Percentiles rank a stretch among this genome's conserved stretches.
Evolutionary conservation across 2,888 invertebrate genomes (phyloP).

Genomic region (Drosophila antonietae): DNA sequence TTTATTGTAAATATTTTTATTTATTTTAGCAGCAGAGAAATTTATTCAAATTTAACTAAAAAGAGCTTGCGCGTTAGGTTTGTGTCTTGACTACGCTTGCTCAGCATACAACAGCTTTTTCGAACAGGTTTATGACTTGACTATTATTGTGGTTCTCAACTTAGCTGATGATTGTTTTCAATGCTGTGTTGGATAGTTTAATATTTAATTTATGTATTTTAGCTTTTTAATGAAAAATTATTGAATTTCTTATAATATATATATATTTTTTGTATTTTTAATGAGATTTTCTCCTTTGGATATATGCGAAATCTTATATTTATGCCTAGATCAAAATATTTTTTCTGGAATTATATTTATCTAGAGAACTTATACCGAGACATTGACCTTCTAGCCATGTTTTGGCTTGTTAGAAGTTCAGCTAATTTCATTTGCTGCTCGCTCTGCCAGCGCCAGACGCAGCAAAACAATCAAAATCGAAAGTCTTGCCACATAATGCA

Average conservation of each 20-base stretch:
- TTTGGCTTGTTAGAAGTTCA: slow-evolving; percentile 24
- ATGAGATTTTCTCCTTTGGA: not conserved
- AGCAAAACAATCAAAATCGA: slow-evolving; percentile 38
- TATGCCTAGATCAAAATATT: not conserved
- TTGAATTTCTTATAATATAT: not conserved
- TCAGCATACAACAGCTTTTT: slow-evolving; percentile 12
- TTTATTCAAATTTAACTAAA: not conserved
- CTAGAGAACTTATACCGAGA: not conserved
- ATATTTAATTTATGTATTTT: too few relatives aligned
- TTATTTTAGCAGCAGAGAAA: not conserved
- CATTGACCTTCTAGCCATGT: not conserved
- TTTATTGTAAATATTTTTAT: not conserved
- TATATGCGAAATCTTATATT: not conserved
- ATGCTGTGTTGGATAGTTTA: not conserved
- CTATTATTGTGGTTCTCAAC: slow-evolving; percentile 11
- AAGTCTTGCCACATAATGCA: slow-evolving; percentile 47
- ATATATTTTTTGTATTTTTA: too few relatives aligned
- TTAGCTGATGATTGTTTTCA: not conserved
- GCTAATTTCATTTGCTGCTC: not conserved
- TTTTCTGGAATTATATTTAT: not conserved
- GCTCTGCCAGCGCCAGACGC: slow-evolving; percentile 3
- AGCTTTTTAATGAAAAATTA: too few relatives aligned
- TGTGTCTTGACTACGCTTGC: slow-evolving; percentile 8
- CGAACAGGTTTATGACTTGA: slow-evolving; percentile 21
- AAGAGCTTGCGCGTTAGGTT: slow-evolving; percentile 27